Base-by-base conservation (phyloP, 2,113 vertebrate genomes). In the Progne subis region DNA sequence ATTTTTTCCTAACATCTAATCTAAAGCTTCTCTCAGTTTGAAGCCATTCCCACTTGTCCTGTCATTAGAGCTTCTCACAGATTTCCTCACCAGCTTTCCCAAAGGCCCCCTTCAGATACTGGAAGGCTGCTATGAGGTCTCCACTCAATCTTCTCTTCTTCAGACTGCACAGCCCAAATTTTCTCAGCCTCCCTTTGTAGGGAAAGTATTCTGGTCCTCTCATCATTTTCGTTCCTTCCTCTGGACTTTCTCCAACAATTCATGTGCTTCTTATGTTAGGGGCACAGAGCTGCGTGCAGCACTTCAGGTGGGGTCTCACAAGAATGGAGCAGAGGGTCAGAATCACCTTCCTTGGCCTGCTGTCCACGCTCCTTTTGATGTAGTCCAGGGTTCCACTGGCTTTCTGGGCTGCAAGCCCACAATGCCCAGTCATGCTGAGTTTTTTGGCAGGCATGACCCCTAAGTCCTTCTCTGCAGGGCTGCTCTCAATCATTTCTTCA, bases 171-270 rank as follows among this genome's bases (percentile, higher is more conserved):
- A 76, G 41, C 6, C 46, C 24, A 4, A 61, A 3, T 4, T 55
- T 76, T 41, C 24, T 31, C 55, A 55, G 39, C 29, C 20, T 61
- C 4, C n/a, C 29, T 55, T 82, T 1, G 2, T 3, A 60, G 46
- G 24, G 24, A 14, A n/a, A 8, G 6, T 68, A 9, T n/a, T 76
- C 32, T 7, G 12, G 24, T 61, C 13, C 17, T 14, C 24, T 69
- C 18, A 41, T 6, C n/a, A 47, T 29, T 46, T 53, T 82, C 0
- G 0, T n/a, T 52, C 56, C 41, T 46, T 61, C n/a, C 25, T 34
- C 41, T 55, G 63, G 69, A 55, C 25, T 60, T 82, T 41, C n/a
- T 55, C 47, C 55, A 60, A 18, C 14, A 41, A 15, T 41, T 34
- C 46, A 18, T 15, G 11, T 18, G 28, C 28, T 70, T n/a, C 41